Evolutionary conservation across 2,888 invertebrate species (phyloP), one percentile per base, ranked within the genome.

Genomic region (Buathra laborator): DNA sequence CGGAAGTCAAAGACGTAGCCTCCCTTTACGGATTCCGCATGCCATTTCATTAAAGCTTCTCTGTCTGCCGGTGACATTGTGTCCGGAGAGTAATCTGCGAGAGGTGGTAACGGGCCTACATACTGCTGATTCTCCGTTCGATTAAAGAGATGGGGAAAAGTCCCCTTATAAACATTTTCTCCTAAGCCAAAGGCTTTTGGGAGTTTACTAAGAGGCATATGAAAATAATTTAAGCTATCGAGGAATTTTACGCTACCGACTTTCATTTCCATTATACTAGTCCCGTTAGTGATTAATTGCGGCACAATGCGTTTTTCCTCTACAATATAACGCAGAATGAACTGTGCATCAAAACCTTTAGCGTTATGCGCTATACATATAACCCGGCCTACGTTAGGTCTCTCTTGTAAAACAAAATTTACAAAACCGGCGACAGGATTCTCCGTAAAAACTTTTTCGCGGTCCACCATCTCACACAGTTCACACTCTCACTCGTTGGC

Each of bases 181-280:
- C 3, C 32, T 3, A 91, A 81, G 56, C 84, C 89, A 70, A 91
- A 89, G 4, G 89, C 87, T 85, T 90, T 89, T 9, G 90, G 89
- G 9, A 91, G 53, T 24, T 78, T 83, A 2, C 78, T 37, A 7
- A 90, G 75, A 12, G 85, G 68, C 89, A 90, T 90, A 3, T 88
- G 90, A 56, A 91, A 88, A 83, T 90, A 91, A 85, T 89, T 90
- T 5, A 89, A 66, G 53, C 87, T 87, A 66, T 90, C 88, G 19
- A 89, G 83, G 81, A 89, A 90, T 24, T 64, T 64, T 5, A 64
- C 64, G 12, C n/a, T 32, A 14, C n/a, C 64, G 32, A 37, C 12
- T 7, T 9, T 32, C 64, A 64, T 64, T n/a, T 32, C 32, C 64
- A 64, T 64, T 3, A 37, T 37, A 6, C n/a, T 64, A 3, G 64